Evolutionary conservation across 2,113 vertebrate genomes (phyloP).

Genomic region (Callipepla squamata): DNA sequence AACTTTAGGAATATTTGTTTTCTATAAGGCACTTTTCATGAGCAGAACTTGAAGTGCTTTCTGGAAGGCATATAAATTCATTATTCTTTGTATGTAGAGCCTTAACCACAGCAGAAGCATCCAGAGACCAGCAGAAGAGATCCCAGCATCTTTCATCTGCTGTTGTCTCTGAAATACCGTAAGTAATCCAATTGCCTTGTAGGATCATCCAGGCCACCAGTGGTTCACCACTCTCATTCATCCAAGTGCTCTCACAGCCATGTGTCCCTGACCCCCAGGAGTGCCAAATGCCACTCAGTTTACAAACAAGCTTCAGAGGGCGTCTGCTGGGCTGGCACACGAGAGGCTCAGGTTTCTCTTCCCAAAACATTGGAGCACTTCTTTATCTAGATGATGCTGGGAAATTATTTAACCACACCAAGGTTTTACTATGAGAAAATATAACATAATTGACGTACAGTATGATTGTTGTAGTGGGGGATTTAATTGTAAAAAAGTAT

Average conservation of each 20-base stretch:
- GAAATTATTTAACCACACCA: background rate
- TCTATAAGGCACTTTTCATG: background rate
- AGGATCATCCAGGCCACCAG: background rate
- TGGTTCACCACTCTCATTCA: background rate
- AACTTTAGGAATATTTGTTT: background rate
- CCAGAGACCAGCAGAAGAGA: background rate
- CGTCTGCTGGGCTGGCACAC: background rate
- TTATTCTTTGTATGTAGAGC: background rate
- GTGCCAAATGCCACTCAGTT: background rate
- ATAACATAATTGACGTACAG: background rate
- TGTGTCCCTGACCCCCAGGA: background rate
- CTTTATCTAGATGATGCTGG: background rate
- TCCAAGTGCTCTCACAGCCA: background rate
- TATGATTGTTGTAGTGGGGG: background rate
- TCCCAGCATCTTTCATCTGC: background rate
- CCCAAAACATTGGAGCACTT: background rate
- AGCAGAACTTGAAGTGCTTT: background rate
- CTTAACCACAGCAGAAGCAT: background rate
- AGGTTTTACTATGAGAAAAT: background rate
- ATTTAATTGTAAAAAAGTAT: background rate
- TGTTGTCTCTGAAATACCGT: background rate
- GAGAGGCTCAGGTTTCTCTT: conserved; percentile 5
- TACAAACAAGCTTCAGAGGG: conserved; percentile 12
- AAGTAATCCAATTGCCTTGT: background rate
- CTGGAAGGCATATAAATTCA: background rate